These are phyloP conservation scores for Asteroscopus sphinx DNA, from an alignment of 2,888 invertebrate genomes.

Conservation along the genomic window DNA sequence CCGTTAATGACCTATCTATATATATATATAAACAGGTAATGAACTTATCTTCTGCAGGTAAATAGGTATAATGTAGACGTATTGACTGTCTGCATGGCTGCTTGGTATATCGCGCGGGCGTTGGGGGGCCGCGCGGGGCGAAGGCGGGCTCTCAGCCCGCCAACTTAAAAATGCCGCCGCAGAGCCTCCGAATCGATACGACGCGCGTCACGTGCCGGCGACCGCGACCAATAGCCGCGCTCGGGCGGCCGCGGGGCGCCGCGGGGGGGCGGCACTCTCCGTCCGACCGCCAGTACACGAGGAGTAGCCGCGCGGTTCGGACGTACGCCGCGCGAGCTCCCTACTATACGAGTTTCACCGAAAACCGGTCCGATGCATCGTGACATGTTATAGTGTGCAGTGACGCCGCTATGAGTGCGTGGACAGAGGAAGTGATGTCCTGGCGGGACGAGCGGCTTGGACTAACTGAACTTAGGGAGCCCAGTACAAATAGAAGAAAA, in stretches of 20 bases:
- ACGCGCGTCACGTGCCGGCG: conserved; percentile 91
- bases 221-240: conserved; percentile 85
- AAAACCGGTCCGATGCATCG: conserved; percentile 84
- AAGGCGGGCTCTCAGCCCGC: conserved; percentile 86
- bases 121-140: conserved; percentile 81
- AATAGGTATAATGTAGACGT: conserved; percentile 15
- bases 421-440: conserved; percentile 87
- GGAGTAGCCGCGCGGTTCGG: conserved; percentile 69
- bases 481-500: conserved; percentile 87
- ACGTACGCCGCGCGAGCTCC: conserved; percentile 65
- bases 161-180: conserved; percentile 95
- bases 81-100: conserved; percentile 50
- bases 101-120: conserved; percentile 72
- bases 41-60: neutral
- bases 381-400: conserved; percentile 84
- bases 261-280: conserved; percentile 64
- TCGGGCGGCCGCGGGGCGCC: conserved; percentile 76
- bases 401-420: conserved; percentile 84
- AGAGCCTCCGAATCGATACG: conserved; percentile 94
- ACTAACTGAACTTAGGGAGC: conserved; percentile 77
- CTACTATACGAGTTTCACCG: conserved; percentile 75
- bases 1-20: too few relatives aligned
- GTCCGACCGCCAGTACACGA: conserved; percentile 80
- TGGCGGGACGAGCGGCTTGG: conserved; percentile 86
- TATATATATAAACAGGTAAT: too few relatives aligned